These are phyloP conservation scores for Cranoglanis bouderius DNA, from an alignment of 2,113 vertebrate genomes.

Conservation along the genomic window DNA sequence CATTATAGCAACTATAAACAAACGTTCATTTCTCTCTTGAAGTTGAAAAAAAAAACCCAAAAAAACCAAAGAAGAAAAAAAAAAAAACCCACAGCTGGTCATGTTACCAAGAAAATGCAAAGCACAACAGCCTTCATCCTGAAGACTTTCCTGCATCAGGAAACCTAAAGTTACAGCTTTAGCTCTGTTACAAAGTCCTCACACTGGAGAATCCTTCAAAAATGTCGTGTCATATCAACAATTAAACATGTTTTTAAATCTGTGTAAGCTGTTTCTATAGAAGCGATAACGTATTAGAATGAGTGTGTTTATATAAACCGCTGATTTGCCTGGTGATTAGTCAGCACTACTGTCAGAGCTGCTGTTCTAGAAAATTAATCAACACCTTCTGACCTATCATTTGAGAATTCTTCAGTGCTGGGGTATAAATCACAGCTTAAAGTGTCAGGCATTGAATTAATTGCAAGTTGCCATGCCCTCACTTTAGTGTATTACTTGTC, in stretches of 20 bases:
- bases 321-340: not conserved
- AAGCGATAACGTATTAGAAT: too few species aligned
- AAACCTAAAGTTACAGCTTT: not conserved
- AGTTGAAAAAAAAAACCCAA: too few species aligned
- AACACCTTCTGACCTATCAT: not conserved
- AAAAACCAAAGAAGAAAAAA: too few species aligned
- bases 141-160: not conserved
- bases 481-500: slow-evolving; percentile 1
- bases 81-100: too few species aligned
- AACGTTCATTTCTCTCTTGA: not conserved
- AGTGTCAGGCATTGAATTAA: not conserved
- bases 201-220: not conserved
- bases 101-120: too few species aligned
- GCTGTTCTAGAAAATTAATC: not conserved
- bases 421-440: not conserved
- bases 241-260: not conserved
- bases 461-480: not conserved
- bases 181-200: not conserved
- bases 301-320: not conserved
- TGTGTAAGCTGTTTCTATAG: not conserved
- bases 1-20: not conserved
- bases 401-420: not conserved
- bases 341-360: not conserved
- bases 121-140: too few species aligned
- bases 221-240: not conserved